A percentile compares a stretch with the other conserved stretches of the same genome.
These are phyloP conservation scores for Symphodus melops DNA, from an alignment of 2,113 vertebrate species.

Conservation along the genomic window DNA sequence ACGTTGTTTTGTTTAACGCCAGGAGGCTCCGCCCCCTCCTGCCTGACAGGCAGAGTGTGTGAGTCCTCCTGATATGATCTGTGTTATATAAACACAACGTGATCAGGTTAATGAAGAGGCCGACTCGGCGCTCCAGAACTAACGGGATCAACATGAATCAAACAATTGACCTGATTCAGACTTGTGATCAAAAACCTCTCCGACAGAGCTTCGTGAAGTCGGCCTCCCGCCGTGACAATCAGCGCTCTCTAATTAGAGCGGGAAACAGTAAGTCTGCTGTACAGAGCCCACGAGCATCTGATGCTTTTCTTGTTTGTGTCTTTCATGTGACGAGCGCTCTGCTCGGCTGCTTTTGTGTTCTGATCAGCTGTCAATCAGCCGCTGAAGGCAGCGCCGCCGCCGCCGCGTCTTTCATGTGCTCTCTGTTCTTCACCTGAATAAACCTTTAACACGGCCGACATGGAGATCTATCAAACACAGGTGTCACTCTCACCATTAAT, in stretches of 20 bases:
- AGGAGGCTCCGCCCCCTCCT: too few species aligned
- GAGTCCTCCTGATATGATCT: too few species aligned
- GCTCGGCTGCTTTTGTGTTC: slow-evolving; percentile 6
- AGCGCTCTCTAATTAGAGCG: not conserved
- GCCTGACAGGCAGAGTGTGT: too few species aligned
- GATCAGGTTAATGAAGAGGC: too few species aligned
- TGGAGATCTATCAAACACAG: not conserved
- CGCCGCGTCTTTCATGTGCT: too few species aligned
- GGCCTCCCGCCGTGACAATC: not conserved
- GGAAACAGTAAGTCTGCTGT: not conserved
- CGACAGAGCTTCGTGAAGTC: not conserved
- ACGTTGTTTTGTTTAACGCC: too few species aligned
- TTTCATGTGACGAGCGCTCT: slow-evolving; percentile 2
- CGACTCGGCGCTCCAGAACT: not conserved
- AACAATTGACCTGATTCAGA: not conserved
- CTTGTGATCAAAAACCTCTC: not conserved
- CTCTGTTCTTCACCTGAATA: slow-evolving; percentile 7
- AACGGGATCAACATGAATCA: not conserved
- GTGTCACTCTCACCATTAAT: not conserved
- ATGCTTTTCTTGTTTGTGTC: not conserved
- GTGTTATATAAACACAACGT: too few species aligned
- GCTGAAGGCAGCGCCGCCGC: not conserved
- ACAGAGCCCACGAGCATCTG: not conserved
- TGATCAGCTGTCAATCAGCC: slow-evolving; percentile 36
- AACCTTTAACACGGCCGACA: not conserved